Evolutionary conservation across 2,888 invertebrate species (phyloP).

Genomic region (Himalopsyche kuldschensis): DNA sequence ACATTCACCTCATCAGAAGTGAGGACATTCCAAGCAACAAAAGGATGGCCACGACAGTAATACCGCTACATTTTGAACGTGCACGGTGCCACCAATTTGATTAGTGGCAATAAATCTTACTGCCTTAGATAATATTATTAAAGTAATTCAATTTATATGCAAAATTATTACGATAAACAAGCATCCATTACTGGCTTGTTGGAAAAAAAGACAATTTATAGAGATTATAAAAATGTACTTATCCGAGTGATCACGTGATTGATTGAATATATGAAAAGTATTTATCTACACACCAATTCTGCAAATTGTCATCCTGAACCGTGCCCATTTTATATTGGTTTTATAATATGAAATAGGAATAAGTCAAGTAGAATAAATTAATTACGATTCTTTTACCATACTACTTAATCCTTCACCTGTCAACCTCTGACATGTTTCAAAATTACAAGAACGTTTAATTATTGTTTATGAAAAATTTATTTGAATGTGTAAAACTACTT

Average conservation of each 20-base stretch:
- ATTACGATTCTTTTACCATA: neutral
- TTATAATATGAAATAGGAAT: neutral
- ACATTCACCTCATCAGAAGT: constrained; percentile 59
- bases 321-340: neutral
- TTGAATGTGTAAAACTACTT: neutral
- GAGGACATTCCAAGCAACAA: constrained; percentile 56
- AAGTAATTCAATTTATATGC: neutral
- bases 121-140: constrained; percentile 1
- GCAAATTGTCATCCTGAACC: neutral
- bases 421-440: neutral
- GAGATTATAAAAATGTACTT: neutral
- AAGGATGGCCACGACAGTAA: constrained; percentile 48
- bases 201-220: neutral
- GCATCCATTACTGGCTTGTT: neutral
- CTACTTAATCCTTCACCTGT: neutral
- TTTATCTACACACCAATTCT: neutral
- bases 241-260: neutral
- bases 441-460: neutral
- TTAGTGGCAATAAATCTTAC: neutral
- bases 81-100: neutral
- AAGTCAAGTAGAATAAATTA: neutral
- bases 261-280: neutral
- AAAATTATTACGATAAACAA: neutral
- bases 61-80: neutral
- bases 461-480: neutral